Conservation (phyloP, 2,113 vertebrate species). For the Anoura caudifer region DNA sequence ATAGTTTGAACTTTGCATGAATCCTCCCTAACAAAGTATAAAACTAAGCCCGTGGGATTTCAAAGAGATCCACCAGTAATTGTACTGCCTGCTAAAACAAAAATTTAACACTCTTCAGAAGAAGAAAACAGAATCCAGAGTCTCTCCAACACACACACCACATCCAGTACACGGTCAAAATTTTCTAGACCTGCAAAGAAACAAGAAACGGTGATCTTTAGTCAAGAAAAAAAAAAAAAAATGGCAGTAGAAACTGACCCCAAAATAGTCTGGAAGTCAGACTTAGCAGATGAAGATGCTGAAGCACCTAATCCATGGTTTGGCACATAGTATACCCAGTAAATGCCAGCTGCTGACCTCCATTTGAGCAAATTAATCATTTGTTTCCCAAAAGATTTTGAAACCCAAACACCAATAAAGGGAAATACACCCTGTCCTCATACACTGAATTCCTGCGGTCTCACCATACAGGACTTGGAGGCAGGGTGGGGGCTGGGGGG, state of each 20-base stretch:
- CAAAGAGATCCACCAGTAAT: not conserved
- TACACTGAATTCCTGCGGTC: too few species aligned
- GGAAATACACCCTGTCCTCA: not conserved
- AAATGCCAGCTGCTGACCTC: not conserved
- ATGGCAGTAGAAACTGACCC: not conserved
- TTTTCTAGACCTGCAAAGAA: not conserved
- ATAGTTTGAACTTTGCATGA: not conserved
- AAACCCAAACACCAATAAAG: not conserved
- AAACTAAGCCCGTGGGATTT: not conserved
- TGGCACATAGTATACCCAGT: not conserved
- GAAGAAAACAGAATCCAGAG: not conserved
- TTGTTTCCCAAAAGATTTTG: not conserved
- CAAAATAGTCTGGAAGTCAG: not conserved
- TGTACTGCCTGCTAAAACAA: not conserved
- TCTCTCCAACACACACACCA: not conserved
- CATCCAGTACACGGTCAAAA: not conserved
- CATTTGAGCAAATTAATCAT: not conserved
- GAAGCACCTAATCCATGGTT: not conserved
- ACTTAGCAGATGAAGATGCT: not conserved
- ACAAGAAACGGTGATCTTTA: not conserved
- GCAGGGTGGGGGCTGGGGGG: rapidly evolving
- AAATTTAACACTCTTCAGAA: not conserved
- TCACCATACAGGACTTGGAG: not conserved
- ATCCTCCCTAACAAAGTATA: not conserved
- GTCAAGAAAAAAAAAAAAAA: not conserved